Evolutionary conservation across 2,113 vertebrate genomes (phyloP).

Genomic region (Strigops habroptila): DNA sequence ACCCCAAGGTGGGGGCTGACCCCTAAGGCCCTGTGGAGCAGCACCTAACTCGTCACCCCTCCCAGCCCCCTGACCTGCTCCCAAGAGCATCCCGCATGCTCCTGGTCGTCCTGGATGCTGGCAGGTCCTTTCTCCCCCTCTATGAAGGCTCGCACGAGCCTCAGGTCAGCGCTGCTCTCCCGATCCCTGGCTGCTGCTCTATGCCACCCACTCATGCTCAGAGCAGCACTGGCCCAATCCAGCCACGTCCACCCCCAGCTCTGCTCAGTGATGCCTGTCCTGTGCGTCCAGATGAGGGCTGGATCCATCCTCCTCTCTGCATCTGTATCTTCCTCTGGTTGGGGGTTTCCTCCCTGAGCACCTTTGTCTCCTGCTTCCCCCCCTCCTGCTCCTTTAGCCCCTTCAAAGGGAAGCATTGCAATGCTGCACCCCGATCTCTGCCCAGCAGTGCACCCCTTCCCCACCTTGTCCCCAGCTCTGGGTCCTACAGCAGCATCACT

Average conservation of each 20-base stretch:
- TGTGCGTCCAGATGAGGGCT: not conserved
- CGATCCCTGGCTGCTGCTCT: not conserved
- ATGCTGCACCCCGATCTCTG: not conserved
- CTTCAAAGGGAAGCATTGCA: not conserved
- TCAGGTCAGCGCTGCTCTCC: not conserved
- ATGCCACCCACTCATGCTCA: constrained; percentile 23
- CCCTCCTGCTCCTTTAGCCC: not conserved
- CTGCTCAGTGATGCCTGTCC: not conserved
- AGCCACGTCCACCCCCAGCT: not conserved
- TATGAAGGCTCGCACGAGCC: accelerated
- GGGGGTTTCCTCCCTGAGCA: not conserved
- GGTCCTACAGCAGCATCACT: not conserved
- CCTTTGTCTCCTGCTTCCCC: not conserved
- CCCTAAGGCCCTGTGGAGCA: not conserved
- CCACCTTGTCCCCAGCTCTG: not conserved
- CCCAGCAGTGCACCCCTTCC: no score
- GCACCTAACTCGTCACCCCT: not conserved
- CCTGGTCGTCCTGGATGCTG: accelerated
- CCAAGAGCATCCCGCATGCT: not conserved
- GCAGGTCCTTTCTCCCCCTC: not conserved
- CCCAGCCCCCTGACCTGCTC: not conserved
- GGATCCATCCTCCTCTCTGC: not conserved
- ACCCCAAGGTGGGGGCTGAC: not conserved
- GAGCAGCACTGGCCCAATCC: not conserved
- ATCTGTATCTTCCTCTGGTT: not conserved